Conservation (phyloP, 2,797 vertebrate species). For the Sebastes jordani region DNA sequence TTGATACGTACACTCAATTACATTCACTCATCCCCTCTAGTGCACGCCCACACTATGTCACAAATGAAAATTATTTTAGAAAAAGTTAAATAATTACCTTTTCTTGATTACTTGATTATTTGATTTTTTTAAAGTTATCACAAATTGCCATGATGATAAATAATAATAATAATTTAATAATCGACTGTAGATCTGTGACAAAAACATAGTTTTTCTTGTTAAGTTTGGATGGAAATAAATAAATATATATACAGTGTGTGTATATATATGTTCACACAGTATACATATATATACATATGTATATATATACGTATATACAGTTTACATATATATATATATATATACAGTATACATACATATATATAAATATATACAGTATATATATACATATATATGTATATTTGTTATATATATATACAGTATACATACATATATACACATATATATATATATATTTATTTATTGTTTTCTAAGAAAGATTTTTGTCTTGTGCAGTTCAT, state of each 20-base stretch:
- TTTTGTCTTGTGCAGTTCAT: background rate
- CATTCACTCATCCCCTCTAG: slow-evolving; percentile 56
- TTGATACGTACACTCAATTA: slow-evolving; percentile 64
- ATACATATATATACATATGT: too few species aligned
- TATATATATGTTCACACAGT: background rate
- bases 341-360: too few species aligned
- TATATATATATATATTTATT: too few species aligned
- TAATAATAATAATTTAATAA: background rate
- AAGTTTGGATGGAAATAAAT: background rate
- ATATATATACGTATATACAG: too few species aligned
- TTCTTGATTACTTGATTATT: background rate
- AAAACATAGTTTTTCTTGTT: background rate
- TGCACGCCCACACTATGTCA: slow-evolving; percentile 55
- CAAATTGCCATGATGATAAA: background rate
- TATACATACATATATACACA: too few species aligned
- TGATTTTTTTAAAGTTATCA: background rate
- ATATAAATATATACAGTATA: too few species aligned
- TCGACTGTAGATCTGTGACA: background rate
- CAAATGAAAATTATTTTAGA: slow-evolving; percentile 50
- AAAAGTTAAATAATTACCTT: slow-evolving; percentile 32
- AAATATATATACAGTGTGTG: background rate
- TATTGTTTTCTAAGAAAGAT: background rate
- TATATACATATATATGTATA: too few species aligned
- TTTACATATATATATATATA: too few species aligned
- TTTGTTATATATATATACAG: background rate